Conservation (phyloP, 2,797 vertebrate genomes). For the Amniataba percoides region DNA sequence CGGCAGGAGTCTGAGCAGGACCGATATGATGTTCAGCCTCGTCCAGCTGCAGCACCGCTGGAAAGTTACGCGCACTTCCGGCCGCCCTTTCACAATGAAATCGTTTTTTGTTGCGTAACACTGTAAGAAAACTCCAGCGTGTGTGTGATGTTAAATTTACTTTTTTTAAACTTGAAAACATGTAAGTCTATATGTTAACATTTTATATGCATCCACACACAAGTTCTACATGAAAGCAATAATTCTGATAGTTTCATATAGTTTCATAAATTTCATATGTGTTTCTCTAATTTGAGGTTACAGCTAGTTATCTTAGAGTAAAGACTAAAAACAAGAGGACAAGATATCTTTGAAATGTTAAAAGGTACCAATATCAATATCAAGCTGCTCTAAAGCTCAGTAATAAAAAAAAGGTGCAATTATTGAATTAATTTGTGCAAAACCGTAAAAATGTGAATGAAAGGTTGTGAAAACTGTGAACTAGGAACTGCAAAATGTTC, state of each 20-base stretch:
- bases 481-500: too few species aligned
- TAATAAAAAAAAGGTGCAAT: too few species aligned
- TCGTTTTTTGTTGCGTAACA: neutral
- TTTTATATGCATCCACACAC: neutral
- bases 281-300: neutral
- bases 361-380: neutral
- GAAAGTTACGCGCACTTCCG: slow-evolving; percentile 56
- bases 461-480: too few species aligned
- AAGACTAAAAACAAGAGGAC: neutral
- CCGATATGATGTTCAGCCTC: slow-evolving; percentile 54
- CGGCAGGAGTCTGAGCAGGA: slow-evolving; percentile 27
- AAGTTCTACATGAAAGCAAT: neutral
- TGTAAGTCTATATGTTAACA: neutral
- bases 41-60: slow-evolving; percentile 39
- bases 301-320: neutral
- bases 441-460: too few species aligned
- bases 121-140: too few species aligned
- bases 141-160: neutral
- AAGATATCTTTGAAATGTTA: too few species aligned
- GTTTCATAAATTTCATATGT: too few species aligned
- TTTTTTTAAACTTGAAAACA: neutral
- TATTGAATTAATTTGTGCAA: too few species aligned
- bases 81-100: slow-evolving; percentile 53
- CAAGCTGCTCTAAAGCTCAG: neutral
- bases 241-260: too few species aligned